Conservation (phyloP, 2,113 vertebrate genomes). For the Erythrocercus mccallii region DNA sequence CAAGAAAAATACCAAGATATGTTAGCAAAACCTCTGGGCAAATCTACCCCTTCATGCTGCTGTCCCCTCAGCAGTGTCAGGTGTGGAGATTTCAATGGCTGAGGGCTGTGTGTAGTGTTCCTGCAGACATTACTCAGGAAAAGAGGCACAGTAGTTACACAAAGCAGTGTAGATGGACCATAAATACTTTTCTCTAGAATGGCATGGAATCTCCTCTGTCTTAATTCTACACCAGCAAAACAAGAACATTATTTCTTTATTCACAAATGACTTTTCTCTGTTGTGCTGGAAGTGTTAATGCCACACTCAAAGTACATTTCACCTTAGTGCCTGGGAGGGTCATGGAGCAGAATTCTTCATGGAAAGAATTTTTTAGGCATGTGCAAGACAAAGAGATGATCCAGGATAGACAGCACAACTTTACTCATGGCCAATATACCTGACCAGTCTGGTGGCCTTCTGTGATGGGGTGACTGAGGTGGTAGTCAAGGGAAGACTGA, state of each 20-base stretch:
- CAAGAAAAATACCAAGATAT: not conserved
- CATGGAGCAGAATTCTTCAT: not conserved
- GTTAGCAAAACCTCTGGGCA: not conserved
- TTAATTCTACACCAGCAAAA: not conserved
- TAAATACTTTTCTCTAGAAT: not conserved
- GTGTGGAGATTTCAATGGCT: not conserved
- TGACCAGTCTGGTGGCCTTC: not conserved
- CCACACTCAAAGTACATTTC: not conserved
- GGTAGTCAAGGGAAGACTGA: not conserved
- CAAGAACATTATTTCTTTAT: not conserved
- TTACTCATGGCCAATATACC: not conserved
- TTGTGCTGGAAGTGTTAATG: not conserved
- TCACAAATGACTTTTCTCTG: not conserved
- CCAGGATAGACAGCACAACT: not conserved
- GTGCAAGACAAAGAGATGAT: not conserved
- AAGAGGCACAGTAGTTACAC: not conserved
- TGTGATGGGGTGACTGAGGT: rapidly evolving
- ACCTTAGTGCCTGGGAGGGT: not conserved
- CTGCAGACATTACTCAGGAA: not conserved
- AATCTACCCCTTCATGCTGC: not conserved
- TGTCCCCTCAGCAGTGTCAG: not conserved
- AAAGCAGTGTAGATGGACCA: not conserved
- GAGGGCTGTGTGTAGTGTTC: not conserved
- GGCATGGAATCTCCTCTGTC: not conserved
- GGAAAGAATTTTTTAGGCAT: not conserved